Conservation (phyloP, 2,888 invertebrate genomes). For the Dryobota labecula region DNA sequence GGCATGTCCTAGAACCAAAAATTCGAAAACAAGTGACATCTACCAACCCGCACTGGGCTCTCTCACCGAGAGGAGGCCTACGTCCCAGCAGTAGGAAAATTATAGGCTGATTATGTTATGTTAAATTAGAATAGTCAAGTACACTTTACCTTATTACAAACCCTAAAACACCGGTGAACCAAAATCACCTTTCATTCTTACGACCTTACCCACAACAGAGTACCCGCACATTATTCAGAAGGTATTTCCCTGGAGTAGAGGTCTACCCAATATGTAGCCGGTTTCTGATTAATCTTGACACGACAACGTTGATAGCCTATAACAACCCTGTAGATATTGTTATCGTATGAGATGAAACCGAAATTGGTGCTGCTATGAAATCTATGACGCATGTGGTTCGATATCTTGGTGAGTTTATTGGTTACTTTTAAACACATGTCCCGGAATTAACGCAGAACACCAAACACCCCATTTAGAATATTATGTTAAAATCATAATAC, state of each 20-base stretch:
- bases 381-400: slow-evolving; percentile 6
- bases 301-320: slow-evolving; percentile 38
- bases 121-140: neutral
- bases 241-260: slow-evolving; percentile 54
- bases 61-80: too few relatives aligned
- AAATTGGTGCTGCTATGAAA: slow-evolving; percentile 20
- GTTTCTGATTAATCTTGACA: slow-evolving; percentile 48
- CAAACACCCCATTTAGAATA: too few relatives aligned
- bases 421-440: too few relatives aligned
- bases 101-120: too few relatives aligned
- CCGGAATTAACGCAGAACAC: too few relatives aligned
- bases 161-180: neutral
- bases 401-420: neutral
- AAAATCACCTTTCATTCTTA: slow-evolving; percentile 25
- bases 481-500: too few relatives aligned
- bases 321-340: slow-evolving; percentile 10
- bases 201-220: neutral
- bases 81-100: too few relatives aligned
- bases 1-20: too few relatives aligned
- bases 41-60: too few relatives aligned
- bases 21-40: too few relatives aligned
- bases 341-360: neutral
- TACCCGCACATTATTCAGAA: slow-evolving; percentile 36
- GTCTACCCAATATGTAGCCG: slow-evolving; percentile 39
- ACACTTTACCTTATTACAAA: neutral